Evolutionary conservation across 1,140 invertebrate species (phyloP), one percentile per base, ranked within the genome.

Genomic region (Drosophila persimilis): DNA sequence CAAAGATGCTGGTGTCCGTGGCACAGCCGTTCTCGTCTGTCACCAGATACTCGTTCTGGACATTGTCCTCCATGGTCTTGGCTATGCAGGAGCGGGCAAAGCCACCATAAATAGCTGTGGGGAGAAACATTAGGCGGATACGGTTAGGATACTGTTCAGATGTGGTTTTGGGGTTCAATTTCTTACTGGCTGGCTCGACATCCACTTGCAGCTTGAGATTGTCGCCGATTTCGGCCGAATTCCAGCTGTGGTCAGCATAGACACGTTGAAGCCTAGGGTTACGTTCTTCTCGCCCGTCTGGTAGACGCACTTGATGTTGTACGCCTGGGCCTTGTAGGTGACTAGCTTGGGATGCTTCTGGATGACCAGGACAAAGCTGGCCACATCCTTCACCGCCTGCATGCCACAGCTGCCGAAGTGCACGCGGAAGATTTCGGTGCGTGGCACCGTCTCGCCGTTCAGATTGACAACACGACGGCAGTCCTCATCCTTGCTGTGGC

Each of bases 301-400:
- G 90, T 98, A 98, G 52, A 98, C 95, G 91, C 97, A 98, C 91
- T 97, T 97, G 48, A 98, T 97, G 91, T 98, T 97, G 92, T 98
- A 98, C 1, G 97, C 97, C 92, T 98, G 97, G 2, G 97, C 97
- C 79, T 97, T 97, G 89, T 96, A 97, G 5, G 97, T 98, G n/a
- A 98, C 95, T 4, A 98, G 92, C 93, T 97, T 98, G 0, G 97
- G 97, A 94, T 98, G 97, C 92, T 97, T 98, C 86, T 98, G 97
- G 85, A 98, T 97, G 8, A 98, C 97, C 17, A 98, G 92, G 0
- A 98, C 96, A 85, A 98, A 98, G 77, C 96, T 96, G 11, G 97
- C 97, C 89, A 97, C 94, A 47, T 97, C 97, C 92, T 98, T 97
- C 2, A 97, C 95, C 73, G 98, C 97, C 67, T 97, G 96, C 22